phyloP scores from a whole-genome alignment of 2,888 invertebrate genomes.

The Auanema sp. region DNA sequence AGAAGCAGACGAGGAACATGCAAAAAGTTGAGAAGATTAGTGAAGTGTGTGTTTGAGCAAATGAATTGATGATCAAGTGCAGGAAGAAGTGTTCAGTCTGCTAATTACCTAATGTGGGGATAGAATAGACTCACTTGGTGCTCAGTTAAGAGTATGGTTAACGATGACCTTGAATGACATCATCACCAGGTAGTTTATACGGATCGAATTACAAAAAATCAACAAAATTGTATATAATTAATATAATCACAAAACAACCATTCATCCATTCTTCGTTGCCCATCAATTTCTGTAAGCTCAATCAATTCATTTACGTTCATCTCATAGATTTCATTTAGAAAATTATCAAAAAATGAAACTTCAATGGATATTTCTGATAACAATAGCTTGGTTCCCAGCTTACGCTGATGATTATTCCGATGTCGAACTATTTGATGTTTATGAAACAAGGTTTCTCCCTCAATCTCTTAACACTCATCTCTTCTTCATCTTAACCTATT shows the following conservation, averaged over 20 bases:
- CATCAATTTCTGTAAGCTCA: not conserved
- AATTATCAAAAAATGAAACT: too few species aligned
- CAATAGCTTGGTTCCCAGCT: slow-evolving; percentile 17
- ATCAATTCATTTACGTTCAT: not conserved
- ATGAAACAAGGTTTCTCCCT: slow-evolving; percentile 33
- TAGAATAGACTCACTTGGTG: too few species aligned
- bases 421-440: slow-evolving; percentile 27
- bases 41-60: not conserved
- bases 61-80: not conserved
- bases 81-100: slow-evolving; percentile 2
- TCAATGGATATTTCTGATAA: slow-evolving; percentile 2
- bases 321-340: too few species aligned
- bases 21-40: not conserved
- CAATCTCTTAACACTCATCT: not conserved
- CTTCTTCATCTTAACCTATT: not conserved
- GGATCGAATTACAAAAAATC: slow-evolving; percentile 1
- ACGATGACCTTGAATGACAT: too few species aligned
- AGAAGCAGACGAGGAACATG: too few species aligned
- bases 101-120: not conserved
- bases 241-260: not conserved
- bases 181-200: too few species aligned
- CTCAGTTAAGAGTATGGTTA: too few species aligned
- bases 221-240: slow-evolving; percentile 1
- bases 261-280: not conserved
- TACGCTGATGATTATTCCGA: slow-evolving; percentile 23